These are phyloP conservation scores for Tachycineta bicolor DNA, from an alignment of 2,113 vertebrate species.

Conservation along the genomic window DNA sequence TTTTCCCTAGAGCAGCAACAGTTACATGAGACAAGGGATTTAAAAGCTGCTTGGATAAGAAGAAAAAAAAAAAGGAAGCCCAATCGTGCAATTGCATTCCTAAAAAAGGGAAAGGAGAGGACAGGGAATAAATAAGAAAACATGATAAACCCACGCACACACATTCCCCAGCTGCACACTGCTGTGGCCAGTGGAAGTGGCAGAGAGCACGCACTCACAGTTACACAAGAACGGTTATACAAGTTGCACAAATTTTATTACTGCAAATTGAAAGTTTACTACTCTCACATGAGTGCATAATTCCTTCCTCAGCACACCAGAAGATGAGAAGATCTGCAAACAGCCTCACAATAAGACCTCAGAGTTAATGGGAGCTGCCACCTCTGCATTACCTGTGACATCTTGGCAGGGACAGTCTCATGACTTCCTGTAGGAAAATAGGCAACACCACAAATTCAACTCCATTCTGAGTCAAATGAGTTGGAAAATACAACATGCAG, in stretches of 20 bases:
- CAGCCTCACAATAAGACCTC: not conserved
- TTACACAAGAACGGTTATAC: not conserved
- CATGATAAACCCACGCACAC: fast-evolving
- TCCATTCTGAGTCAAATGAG: not conserved
- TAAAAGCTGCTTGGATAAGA: not conserved
- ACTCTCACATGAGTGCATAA: not conserved
- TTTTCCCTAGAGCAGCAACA: not conserved
- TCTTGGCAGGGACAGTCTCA: not conserved
- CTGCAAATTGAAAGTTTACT: not conserved
- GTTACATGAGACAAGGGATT: not conserved
- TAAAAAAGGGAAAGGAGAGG: not conserved
- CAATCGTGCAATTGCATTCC: not conserved
- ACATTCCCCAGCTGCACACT: not conserved
- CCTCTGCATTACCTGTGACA: not conserved
- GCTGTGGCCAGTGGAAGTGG: not conserved
- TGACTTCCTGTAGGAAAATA: not conserved
- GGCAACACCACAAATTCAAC: not conserved
- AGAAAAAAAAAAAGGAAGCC: not conserved
- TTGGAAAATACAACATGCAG: not conserved
- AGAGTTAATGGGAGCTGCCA: not conserved
- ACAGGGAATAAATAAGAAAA: not conserved
- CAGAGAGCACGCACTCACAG: not conserved
- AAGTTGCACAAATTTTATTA: not conserved
- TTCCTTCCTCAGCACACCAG: not conserved
- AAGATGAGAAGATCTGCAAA: not conserved